These are phyloP conservation scores for Standfussiana lucernea DNA, from an alignment of 2,888 invertebrate species.

Conservation along the genomic window DNA sequence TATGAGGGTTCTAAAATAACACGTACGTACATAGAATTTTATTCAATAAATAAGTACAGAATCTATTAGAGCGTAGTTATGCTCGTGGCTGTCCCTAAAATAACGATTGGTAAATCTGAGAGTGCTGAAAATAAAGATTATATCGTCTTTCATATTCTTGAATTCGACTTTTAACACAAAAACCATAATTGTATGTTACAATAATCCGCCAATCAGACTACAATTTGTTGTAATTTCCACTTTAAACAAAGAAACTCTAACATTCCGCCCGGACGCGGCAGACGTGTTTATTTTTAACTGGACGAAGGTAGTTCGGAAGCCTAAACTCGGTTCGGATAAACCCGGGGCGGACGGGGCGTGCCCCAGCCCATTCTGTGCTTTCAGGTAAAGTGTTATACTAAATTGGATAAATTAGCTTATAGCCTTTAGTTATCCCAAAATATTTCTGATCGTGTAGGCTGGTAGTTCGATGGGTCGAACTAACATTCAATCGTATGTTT, in stretches of 20 bases:
- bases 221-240: background rate
- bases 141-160: background rate
- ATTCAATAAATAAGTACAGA: background rate
- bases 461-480: background rate
- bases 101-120: background rate
- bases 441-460: background rate
- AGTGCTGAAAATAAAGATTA: background rate
- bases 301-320: constrained; percentile 19
- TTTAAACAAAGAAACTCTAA: background rate
- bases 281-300: constrained; percentile 51
- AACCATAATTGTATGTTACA: background rate
- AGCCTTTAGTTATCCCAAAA: background rate
- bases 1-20: background rate
- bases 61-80: background rate
- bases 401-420: constrained; percentile 31
- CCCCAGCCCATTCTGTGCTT: constrained; percentile 3
- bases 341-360: background rate
- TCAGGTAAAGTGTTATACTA: constrained; percentile 5
- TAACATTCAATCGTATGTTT: background rate
- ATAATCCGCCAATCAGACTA: background rate
- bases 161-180: background rate
- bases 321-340: constrained; percentile 12
- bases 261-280: constrained; percentile 2
- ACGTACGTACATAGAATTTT: background rate
- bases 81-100: background rate